A percentile compares a stretch with the other conserved stretches of the same genome.
phyloP scores from a whole-genome alignment of 2,888 invertebrate species.

The Noctuana brunneofusca region DNA sequence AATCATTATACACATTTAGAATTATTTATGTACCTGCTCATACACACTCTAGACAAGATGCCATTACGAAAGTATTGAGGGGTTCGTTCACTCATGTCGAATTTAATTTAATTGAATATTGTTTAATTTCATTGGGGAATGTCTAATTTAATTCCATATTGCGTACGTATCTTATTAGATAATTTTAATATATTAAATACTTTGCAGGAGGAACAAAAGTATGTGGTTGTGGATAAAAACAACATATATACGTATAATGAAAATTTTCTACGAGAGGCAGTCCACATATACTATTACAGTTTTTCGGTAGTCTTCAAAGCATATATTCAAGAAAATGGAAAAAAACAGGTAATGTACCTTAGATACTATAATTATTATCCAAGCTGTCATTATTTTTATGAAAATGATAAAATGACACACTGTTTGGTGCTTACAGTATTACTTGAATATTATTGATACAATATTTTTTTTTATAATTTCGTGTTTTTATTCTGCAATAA shows the following conservation, averaged over 20 bases:
- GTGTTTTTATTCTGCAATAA: no score
- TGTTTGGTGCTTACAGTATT: no score
- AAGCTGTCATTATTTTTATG: no score
- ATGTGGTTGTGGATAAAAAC: constrained; percentile 58
- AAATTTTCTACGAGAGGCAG: constrained; percentile 45
- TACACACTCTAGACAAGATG: constrained; percentile 3
- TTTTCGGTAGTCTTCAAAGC: constrained; percentile 59
- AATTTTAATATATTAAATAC: neutral
- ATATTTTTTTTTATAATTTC: no score
- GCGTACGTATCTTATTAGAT: neutral
- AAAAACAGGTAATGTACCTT: constrained; percentile 57
- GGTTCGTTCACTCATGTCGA: neutral
- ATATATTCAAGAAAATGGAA: constrained; percentile 51
- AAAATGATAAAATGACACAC: neutral
- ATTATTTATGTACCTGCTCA: no score
- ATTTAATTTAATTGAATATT: neutral
- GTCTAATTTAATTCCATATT: neutral
- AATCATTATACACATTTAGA: no score
- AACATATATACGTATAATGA: constrained; percentile 45
- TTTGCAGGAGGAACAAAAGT: constrained; percentile 56
- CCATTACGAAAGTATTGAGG: constrained; percentile 9
- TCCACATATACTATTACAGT: constrained; percentile 49
- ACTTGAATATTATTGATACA: no score
- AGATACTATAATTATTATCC: neutral
- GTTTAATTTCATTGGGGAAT: neutral